Percentiles rank a stretch among this genome's conserved stretches.
Conservation (phyloP, 1,140 invertebrate genomes). For the Rhagoletis pomonella region DNA sequence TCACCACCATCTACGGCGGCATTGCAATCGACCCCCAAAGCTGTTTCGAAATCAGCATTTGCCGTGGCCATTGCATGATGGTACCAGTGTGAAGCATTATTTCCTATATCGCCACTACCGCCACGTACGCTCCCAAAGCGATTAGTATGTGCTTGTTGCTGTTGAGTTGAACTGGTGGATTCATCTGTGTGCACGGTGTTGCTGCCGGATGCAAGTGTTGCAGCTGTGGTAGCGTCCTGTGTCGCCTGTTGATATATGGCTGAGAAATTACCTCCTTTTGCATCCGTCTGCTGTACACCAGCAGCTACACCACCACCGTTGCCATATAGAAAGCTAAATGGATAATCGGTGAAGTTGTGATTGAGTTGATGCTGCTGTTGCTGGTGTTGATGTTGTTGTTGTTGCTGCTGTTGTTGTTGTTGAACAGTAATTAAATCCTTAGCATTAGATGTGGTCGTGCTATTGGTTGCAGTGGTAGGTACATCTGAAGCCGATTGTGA, state of each 20-base stretch:
- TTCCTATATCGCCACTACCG: not conserved
- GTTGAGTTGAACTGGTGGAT: slow-evolving; percentile 40
- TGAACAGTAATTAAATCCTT: slow-evolving; percentile 56
- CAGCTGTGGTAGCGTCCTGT: slow-evolving; percentile 69
- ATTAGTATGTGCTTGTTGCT: slow-evolving; percentile 40
- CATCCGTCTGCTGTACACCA: not conserved
- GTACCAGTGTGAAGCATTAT: slow-evolving; percentile 40
- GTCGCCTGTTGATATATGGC: slow-evolving; percentile 57
- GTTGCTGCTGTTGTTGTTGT: slow-evolving; percentile 56
- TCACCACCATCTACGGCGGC: slow-evolving; percentile 59
- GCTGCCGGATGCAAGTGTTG: slow-evolving; percentile 67
- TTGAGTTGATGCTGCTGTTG: slow-evolving; percentile 56
- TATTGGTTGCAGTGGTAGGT: not conserved
- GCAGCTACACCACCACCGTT: not conserved
- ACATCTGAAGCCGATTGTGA: slow-evolving; percentile 57
- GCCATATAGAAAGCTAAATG: slow-evolving; percentile 57
- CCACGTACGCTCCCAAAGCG: slow-evolving; percentile 24
- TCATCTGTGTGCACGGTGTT: slow-evolving; percentile 22
- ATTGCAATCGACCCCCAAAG: slow-evolving; percentile 65
- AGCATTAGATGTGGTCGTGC: slow-evolving; percentile 7
- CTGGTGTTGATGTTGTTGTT: slow-evolving; percentile 61
- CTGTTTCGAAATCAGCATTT: slow-evolving; percentile 66
- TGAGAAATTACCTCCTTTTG: slow-evolving; percentile 38
- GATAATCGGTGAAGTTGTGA: slow-evolving; percentile 57
- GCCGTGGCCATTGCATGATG: slow-evolving; percentile 56